Percentiles rank a stretch among this genome's conserved stretches.
Evolutionary conservation across 2,113 vertebrate genomes (phyloP).

Genomic region (Scatophagus argus): DNA sequence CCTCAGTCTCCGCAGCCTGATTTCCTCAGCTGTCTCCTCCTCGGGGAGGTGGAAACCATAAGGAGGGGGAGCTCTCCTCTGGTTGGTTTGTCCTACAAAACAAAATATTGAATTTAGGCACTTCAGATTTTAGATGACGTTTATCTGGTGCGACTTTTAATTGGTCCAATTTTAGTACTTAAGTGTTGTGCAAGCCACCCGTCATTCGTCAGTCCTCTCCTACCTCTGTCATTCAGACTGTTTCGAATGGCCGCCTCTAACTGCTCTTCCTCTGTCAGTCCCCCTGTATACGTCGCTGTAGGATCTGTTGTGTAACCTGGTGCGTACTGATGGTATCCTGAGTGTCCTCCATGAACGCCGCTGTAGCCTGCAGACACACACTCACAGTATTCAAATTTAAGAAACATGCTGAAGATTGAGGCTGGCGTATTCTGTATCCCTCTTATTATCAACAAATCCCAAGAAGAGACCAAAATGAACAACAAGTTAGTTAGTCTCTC

Average conservation of each 20-base stretch:
- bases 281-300: slow-evolving; percentile 69
- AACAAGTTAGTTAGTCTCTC: too few relatives aligned
- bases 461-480: neutral
- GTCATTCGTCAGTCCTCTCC: neutral
- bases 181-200: fast-evolving
- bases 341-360: slow-evolving; percentile 19
- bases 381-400: neutral
- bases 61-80: slow-evolving; percentile 45
- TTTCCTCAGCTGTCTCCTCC: slow-evolving; percentile 63
- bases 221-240: slow-evolving; percentile 90
- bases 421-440: neutral
- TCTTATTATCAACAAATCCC: too few relatives aligned
- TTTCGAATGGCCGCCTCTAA: slow-evolving; percentile 88
- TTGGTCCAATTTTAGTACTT: neutral
- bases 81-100: slow-evolving; percentile 52
- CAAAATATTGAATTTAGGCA: neutral
- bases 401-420: neutral
- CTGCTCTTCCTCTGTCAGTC: slow-evolving; percentile 92
- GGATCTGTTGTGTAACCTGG: slow-evolving; percentile 66
- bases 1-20: slow-evolving; percentile 73
- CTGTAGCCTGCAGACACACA: slow-evolving; percentile 63
- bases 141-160: neutral
- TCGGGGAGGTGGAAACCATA: slow-evolving; percentile 58
- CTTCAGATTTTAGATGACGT: neutral
- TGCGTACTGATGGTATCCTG: slow-evolving; percentile 12